Conservation (phyloP, 2,888 invertebrate species). For the Euclidia mi region DNA sequence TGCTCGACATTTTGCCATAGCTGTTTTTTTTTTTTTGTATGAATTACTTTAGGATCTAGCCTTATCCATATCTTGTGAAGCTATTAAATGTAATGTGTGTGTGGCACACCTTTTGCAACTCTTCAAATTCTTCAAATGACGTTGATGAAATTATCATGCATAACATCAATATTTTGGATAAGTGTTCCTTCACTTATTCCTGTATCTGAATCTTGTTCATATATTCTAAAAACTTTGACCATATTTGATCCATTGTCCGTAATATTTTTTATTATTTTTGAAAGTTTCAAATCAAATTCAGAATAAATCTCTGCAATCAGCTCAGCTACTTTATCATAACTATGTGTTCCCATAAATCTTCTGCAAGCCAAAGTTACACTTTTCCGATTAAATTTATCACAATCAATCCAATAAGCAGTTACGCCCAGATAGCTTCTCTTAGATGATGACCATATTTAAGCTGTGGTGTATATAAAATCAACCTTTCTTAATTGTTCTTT, state of each 20-base stretch:
- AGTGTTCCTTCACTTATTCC: background rate
- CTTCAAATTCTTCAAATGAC: slow-evolving; percentile 4
- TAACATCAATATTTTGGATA: background rate
- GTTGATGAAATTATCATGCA: too few species aligned
- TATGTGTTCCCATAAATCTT: slow-evolving; percentile 42
- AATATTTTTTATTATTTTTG: slow-evolving; percentile 34
- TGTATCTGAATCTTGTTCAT: slow-evolving; percentile 1
- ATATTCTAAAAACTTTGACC: slow-evolving; percentile 24
- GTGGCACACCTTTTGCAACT: slow-evolving; percentile 41
- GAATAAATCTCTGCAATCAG: slow-evolving; percentile 35
- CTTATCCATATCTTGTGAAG: slow-evolving; percentile 27
- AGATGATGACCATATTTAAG: slow-evolving; percentile 23
- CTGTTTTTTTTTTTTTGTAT: background rate
- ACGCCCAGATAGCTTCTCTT: slow-evolving; percentile 38
- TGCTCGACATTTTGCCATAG: slow-evolving; percentile 12
- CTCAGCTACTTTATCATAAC: slow-evolving; percentile 37
- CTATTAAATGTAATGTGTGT: slow-evolving; percentile 44
- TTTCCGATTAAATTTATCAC: slow-evolving; percentile 12
- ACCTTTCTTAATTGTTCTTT: background rate
- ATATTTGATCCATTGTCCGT: slow-evolving; percentile 34
- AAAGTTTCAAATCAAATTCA: slow-evolving; percentile 39
- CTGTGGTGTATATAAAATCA: slow-evolving; percentile 1
- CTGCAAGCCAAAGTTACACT: slow-evolving; percentile 38
- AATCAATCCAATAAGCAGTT: slow-evolving; percentile 41
- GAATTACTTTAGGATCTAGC: slow-evolving; percentile 2